phyloP scores from a whole-genome alignment of 2,113 vertebrate genomes.

The Psammodynastes pulverulentus region DNA sequence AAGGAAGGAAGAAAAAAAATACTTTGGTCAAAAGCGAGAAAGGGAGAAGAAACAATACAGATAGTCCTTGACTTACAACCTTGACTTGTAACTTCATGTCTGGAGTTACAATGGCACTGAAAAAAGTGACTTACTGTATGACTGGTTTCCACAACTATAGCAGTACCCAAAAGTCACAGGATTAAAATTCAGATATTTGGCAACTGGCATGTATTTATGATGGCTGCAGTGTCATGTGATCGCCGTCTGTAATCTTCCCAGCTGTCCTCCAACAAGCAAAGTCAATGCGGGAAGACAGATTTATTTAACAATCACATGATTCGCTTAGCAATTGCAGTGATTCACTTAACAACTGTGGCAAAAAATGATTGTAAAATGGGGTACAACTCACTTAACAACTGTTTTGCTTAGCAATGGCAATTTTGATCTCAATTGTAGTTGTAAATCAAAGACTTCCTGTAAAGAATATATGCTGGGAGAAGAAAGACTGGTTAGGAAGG shows the following conservation, averaged over 20 bases:
- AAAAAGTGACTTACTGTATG: background rate
- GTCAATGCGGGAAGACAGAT: background rate
- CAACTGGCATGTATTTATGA: background rate
- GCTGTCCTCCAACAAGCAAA: background rate
- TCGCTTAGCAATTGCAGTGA: background rate
- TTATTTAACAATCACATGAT: background rate
- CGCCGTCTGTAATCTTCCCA: background rate
- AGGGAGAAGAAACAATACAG: background rate
- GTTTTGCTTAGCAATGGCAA: background rate
- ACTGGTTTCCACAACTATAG: background rate
- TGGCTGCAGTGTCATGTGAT: background rate
- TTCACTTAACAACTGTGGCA: background rate
- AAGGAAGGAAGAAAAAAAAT: background rate
- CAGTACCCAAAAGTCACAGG: background rate
- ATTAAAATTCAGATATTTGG: background rate
- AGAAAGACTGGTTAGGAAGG: background rate
- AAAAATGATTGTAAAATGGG: no score
- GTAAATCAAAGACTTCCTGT: background rate
- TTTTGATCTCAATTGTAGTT: background rate
- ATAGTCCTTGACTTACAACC: background rate
- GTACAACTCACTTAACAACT: background rate
- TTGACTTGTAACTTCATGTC: no score
- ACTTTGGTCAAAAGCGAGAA: background rate
- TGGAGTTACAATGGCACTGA: background rate
- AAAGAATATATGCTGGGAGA: background rate